Evolutionary conservation across 1,140 invertebrate species (phyloP).

Genomic region (Formica selysi): DNA sequence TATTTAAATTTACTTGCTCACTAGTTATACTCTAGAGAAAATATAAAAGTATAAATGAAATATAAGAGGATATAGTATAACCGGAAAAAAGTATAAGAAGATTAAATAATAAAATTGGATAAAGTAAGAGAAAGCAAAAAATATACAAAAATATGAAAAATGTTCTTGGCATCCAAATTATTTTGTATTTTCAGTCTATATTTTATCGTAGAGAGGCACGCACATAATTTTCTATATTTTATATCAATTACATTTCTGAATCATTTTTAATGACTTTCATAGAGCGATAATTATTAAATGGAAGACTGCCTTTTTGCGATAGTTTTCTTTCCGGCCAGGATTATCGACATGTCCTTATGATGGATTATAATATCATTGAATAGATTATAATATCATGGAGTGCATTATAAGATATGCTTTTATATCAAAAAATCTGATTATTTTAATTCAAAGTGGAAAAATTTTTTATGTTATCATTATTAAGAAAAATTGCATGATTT

Average conservation of each 20-base stretch:
- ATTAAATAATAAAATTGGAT: not conserved
- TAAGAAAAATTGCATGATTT: not conserved
- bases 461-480: not conserved
- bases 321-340: conserved; percentile 42
- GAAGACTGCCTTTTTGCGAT: conserved; percentile 9
- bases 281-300: conserved; percentile 1
- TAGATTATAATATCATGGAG: not conserved
- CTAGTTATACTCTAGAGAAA: not conserved
- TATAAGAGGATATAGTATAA: not conserved
- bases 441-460: not conserved
- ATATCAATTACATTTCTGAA: not conserved
- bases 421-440: conserved; percentile 3
- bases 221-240: not conserved
- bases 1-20: not conserved
- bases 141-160: not conserved
- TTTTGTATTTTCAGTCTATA: conserved; percentile 22
- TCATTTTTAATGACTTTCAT: not conserved
- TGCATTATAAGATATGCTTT: not conserved
- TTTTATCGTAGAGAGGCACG: conserved; percentile 8
- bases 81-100: not conserved
- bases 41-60: conserved; percentile 2
- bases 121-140: not conserved
- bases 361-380: not conserved
- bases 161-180: not conserved
- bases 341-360: conserved; percentile 12